Conservation (phyloP, 2,113 vertebrate species). For the Telmatochromis brachygnathus region DNA sequence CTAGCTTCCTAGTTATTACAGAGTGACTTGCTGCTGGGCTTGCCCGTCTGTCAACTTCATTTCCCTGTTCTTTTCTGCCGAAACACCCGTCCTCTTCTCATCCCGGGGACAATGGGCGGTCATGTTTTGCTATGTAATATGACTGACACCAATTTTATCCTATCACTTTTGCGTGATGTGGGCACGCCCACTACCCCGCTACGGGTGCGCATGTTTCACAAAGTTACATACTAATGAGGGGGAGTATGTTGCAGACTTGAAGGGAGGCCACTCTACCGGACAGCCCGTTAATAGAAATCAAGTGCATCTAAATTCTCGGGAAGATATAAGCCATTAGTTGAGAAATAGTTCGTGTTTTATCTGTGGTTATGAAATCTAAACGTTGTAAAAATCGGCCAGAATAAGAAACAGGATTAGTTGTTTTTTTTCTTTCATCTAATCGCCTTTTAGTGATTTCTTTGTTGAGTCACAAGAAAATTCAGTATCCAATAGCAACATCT, state of each 20-base stretch:
- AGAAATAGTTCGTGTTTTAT: not conserved
- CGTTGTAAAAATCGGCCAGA: not conserved
- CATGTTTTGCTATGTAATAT: conserved; percentile 23
- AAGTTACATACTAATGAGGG: not conserved
- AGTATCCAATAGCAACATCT: not conserved
- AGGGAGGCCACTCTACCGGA: not conserved
- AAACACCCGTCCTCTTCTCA: conserved; percentile 36
- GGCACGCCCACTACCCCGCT: not conserved
- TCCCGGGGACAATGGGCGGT: conserved; percentile 47
- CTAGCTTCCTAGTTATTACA: conserved; percentile 6
- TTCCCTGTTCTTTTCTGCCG: conserved; percentile 55
- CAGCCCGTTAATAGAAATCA: accelerated
- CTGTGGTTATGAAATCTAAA: not conserved
- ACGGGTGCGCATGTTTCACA: not conserved
- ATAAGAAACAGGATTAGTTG: not conserved
- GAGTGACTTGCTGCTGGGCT: conserved; percentile 8
- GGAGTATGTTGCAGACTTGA: accelerated
- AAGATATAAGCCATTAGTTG: not conserved
- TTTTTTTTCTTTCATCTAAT: not conserved
- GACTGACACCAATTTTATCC: conserved; percentile 4
- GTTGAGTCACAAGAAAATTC: not conserved
- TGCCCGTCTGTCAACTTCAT: conserved; percentile 61
- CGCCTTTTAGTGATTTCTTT: not conserved
- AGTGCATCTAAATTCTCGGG: not conserved
- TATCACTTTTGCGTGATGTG: not conserved